Conservation (phyloP, 53 echinoderm and acorn worm genomes). For the Luidia sarsii region DNA sequence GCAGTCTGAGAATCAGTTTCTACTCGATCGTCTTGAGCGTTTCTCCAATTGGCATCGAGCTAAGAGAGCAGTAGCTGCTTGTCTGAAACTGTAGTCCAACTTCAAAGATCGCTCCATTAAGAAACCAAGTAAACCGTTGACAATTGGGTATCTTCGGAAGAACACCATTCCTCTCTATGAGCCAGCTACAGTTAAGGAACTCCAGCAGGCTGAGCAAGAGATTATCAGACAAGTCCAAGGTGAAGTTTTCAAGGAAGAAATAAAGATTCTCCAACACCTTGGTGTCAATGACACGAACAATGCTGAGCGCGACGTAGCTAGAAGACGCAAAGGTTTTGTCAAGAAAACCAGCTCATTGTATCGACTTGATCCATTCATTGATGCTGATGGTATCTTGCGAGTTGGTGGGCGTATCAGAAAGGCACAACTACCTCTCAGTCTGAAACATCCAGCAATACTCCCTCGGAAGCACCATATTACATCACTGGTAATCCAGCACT, state of each 20-base stretch:
- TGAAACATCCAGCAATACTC: slow-evolving; percentile 60
- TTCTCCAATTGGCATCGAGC: slow-evolving; percentile 55
- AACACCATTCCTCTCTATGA: background rate
- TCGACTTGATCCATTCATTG: slow-evolving; percentile 46
- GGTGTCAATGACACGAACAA: background rate
- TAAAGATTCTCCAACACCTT: slow-evolving; percentile 24
- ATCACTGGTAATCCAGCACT: slow-evolving; percentile 53
- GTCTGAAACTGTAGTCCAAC: slow-evolving; percentile 47
- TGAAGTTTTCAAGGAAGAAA: slow-evolving; percentile 52
- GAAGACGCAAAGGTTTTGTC: slow-evolving; percentile 28
- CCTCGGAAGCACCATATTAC: slow-evolving; percentile 56
- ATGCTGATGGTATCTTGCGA: slow-evolving; percentile 20
- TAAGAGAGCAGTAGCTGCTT: slow-evolving; percentile 55
- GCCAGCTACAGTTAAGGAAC: slow-evolving; percentile 22
- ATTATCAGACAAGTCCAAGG: slow-evolving; percentile 45
- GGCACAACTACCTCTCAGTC: background rate
- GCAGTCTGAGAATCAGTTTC: background rate
- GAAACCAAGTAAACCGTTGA: background rate
- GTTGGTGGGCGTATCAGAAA: slow-evolving; percentile 51
- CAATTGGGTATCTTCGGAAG: background rate
- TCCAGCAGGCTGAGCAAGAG: slow-evolving; percentile 34
- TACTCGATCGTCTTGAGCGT: slow-evolving; percentile 17
- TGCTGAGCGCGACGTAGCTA: background rate
- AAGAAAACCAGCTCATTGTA: slow-evolving; percentile 34
- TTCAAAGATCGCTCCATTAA: no score